Conservation (phyloP, 2,888 invertebrate species). For the Leptinotarsa juncta region DNA sequence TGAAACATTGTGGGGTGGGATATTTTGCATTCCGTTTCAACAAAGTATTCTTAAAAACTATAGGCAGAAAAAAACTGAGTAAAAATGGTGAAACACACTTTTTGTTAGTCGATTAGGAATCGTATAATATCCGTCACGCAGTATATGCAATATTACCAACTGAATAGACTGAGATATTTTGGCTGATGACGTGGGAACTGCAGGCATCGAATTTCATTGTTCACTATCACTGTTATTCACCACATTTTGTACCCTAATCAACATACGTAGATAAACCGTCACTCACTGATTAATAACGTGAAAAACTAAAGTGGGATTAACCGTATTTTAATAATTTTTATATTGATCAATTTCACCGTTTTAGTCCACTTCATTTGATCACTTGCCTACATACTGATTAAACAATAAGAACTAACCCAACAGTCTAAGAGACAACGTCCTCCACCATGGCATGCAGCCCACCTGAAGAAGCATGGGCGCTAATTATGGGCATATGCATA, state of each 20-base stretch:
- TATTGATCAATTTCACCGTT: not conserved
- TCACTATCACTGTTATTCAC: not conserved
- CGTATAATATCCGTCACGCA: too few relatives aligned
- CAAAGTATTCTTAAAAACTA: too few relatives aligned
- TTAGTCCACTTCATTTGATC: not conserved
- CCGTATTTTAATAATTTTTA: not conserved
- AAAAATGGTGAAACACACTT: too few relatives aligned
- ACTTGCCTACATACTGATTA: conserved; percentile 10
- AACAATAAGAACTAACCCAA: conserved; percentile 26
- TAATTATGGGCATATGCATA: conserved; percentile 61
- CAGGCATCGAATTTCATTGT: conserved; percentile 2
- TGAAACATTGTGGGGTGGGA: too few relatives aligned
- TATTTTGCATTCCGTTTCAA: too few relatives aligned
- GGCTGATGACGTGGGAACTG: not conserved
- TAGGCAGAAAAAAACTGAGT: too few relatives aligned
- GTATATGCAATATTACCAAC: too few relatives aligned
- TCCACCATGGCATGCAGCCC: conserved; percentile 38
- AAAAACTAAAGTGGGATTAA: too few relatives aligned
- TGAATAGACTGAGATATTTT: too few relatives aligned
- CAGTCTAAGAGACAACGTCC: conserved; percentile 29
- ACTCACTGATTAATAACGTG: not conserved
- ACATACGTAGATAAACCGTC: not conserved
- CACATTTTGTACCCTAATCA: not conserved
- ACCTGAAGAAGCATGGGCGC: conserved; percentile 53
- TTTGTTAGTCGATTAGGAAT: too few relatives aligned